phyloP scores from a whole-genome alignment of 2,113 vertebrate genomes.

The Psophia crepitans region DNA sequence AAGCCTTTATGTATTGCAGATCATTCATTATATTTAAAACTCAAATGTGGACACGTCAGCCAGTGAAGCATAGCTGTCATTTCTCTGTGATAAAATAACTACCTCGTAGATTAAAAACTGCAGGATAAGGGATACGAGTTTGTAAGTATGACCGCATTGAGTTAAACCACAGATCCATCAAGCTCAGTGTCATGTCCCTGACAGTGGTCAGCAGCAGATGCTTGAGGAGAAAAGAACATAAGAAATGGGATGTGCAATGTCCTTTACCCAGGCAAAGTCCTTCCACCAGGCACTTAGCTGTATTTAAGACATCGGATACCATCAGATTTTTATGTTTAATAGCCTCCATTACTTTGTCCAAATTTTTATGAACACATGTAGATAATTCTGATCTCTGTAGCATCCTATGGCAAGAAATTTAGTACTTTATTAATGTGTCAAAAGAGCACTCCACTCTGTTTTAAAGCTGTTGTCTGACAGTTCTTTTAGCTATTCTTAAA shows the following conservation, averaged over 20 bases:
- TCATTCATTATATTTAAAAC: slow-evolving; percentile 61
- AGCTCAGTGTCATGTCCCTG: not conserved
- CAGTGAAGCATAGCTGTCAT: slow-evolving; percentile 1
- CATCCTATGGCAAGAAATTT: not conserved
- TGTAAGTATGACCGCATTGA: not conserved
- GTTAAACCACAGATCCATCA: slow-evolving; percentile 5
- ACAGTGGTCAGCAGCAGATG: not conserved
- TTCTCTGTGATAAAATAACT: slow-evolving; percentile 21
- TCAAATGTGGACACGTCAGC: slow-evolving; percentile 29
- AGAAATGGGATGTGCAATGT: not conserved
- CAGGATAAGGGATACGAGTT: not conserved
- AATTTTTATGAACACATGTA: not conserved
- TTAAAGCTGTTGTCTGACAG: not conserved
- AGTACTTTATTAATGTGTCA: not conserved
- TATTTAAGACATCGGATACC: not conserved
- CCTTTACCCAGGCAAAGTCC: not conserved
- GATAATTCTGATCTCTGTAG: not conserved
- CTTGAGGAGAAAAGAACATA: not conserved
- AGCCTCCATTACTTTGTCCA: not conserved
- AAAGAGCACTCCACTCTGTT: not conserved
- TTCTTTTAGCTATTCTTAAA: not conserved
- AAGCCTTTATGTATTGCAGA: slow-evolving; percentile 32
- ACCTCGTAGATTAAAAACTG: slow-evolving; percentile 10
- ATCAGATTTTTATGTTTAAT: not conserved
- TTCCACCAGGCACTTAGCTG: not conserved